Evolutionary conservation across 2,113 vertebrate species (phyloP).

Genomic region (Lasiurus borealis): DNA sequence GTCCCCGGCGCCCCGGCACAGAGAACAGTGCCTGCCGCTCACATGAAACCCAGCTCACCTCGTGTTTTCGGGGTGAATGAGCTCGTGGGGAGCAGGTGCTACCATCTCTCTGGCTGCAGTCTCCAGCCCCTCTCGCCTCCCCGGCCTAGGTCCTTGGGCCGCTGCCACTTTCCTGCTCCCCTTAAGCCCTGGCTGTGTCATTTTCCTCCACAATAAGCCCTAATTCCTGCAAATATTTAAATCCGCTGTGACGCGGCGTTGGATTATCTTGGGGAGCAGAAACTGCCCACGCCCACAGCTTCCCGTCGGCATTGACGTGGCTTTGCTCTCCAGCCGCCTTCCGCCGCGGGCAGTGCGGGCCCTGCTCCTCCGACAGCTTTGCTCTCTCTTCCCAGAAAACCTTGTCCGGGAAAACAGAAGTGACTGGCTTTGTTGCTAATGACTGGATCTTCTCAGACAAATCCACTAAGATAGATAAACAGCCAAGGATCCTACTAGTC

Average conservation of each 20-base stretch:
- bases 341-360: too few species aligned
- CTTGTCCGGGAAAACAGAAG: neutral
- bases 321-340: neutral
- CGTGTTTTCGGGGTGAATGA: neutral
- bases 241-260: neutral
- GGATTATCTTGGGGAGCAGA: neutral
- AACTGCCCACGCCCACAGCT: neutral
- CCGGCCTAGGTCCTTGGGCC: neutral
- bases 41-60: neutral
- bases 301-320: neutral
- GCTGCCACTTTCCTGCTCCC: neutral
- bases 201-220: neutral
- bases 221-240: neutral
- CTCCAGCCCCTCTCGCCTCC: too few species aligned
- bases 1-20: neutral
- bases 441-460: neutral
- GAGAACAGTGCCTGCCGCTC: neutral
- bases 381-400: neutral
- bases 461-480: neutral
- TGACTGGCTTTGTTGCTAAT: neutral
- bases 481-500: too few species aligned
- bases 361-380: too few species aligned
- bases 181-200: neutral
- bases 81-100: accelerated
- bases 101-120: neutral